Evolutionary conservation across 2,888 invertebrate species (phyloP).

Genomic region (Sialis lutaria): DNA sequence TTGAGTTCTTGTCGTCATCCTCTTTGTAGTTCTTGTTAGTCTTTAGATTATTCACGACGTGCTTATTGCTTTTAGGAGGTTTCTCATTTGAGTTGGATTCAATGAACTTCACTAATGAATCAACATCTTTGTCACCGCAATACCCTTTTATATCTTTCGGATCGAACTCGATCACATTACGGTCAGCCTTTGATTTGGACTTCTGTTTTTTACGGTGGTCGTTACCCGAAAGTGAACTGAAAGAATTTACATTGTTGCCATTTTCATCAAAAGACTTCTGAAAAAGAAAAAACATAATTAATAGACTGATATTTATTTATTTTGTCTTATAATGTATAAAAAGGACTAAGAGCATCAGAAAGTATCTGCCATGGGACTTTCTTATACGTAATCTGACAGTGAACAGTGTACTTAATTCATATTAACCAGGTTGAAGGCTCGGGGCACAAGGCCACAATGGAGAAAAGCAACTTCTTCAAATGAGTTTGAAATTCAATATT

Average conservation of each 20-base stretch:
- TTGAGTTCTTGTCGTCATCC: constrained; percentile 20
- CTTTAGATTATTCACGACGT: constrained; percentile 15
- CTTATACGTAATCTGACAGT: too few relatives aligned
- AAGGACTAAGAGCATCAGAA: not conserved
- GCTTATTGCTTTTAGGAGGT: constrained; percentile 20
- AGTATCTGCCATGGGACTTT: too few relatives aligned
- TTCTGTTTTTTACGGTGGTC: constrained; percentile 35
- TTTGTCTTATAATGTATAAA: not conserved
- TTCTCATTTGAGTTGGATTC: constrained; percentile 26
- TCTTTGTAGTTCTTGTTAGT: constrained; percentile 7
- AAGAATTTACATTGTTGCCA: constrained; percentile 47
- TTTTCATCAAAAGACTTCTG: constrained; percentile 64
- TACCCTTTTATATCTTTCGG: constrained; percentile 45
- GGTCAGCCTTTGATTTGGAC: constrained; percentile 32
- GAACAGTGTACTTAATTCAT: too few relatives aligned
- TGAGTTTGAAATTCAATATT: too few relatives aligned
- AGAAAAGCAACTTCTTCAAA: too few relatives aligned
- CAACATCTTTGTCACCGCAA: constrained; percentile 59
- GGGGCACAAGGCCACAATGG: too few relatives aligned
- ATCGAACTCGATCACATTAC: constrained; percentile 21
- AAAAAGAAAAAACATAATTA: constrained; percentile 17
- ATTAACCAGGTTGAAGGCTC: too few relatives aligned
- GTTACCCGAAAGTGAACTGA: constrained; percentile 27
- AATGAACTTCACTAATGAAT: constrained; percentile 61
- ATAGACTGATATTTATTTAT: constrained; percentile 1